A percentile compares a stretch with the other conserved stretches of the same genome.
Evolutionary conservation across 2,888 invertebrate species (phyloP).

Genomic region (Drosophila lutescens): DNA sequence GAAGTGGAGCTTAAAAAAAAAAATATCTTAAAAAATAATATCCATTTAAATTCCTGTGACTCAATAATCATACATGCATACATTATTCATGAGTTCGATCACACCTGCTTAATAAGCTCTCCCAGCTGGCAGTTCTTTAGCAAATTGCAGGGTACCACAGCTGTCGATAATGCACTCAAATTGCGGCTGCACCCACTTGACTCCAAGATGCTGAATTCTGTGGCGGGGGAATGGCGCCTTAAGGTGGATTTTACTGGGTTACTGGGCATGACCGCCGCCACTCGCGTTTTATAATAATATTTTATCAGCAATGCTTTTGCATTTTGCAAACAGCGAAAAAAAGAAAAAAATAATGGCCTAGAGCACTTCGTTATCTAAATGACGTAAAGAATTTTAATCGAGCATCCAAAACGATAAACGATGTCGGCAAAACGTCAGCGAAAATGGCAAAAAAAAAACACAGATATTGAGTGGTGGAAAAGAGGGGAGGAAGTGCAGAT

Average conservation of each 20-base stretch:
- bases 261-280: constrained; percentile 20
- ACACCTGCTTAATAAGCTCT: constrained; percentile 31
- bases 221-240: neutral
- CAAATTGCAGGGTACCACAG: constrained; percentile 25
- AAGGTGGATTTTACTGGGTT: constrained; percentile 28
- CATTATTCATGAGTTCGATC: constrained; percentile 29
- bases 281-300: constrained; percentile 12
- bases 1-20: neutral
- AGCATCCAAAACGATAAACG: constrained; percentile 72
- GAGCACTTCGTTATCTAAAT: constrained; percentile 57
- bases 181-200: constrained; percentile 37
- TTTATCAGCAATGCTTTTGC: constrained; percentile 38
- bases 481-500: constrained; percentile 6
- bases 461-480: constrained; percentile 1
- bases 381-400: constrained; percentile 77
- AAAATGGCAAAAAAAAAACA: constrained; percentile 10
- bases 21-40: too few species aligned
- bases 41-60: constrained; percentile 8
- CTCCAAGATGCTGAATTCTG: constrained; percentile 1
- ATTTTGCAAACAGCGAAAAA: constrained; percentile 2
- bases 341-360: constrained; percentile 4
- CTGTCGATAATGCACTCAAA: constrained; percentile 9
- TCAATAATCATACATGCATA: constrained; percentile 12
- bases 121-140: neutral
- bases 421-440: constrained; percentile 23